Evolutionary conservation across 2,113 vertebrate species (phyloP).

Genomic region (Labrus mixtus): DNA sequence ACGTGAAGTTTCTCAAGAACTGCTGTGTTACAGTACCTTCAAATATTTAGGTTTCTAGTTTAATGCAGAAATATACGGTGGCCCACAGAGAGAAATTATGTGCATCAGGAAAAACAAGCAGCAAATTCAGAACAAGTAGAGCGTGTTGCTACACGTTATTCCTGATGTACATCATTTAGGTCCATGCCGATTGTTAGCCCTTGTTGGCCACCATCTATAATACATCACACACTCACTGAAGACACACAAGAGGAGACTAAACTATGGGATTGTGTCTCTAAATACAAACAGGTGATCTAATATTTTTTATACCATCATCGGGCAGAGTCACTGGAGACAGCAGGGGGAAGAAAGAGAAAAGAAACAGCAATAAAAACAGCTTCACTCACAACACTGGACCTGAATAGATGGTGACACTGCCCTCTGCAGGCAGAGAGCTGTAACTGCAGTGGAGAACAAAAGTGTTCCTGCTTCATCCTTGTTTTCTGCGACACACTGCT

Average conservation of each 20-base stretch:
- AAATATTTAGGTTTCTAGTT: too few species aligned
- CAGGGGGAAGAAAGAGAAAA: conserved; percentile 5
- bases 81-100: too few species aligned
- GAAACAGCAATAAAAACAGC: not conserved
- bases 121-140: too few species aligned
- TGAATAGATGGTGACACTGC: not conserved
- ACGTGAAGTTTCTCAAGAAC: too few species aligned
- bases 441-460: not conserved
- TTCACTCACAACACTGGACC: not conserved
- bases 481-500: too few species aligned
- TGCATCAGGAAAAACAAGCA: too few species aligned
- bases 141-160: too few species aligned
- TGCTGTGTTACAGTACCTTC: too few species aligned
- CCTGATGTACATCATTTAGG: too few species aligned
- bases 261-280: not conserved
- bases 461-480: too few species aligned
- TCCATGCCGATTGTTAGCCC: too few species aligned
- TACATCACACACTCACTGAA: not conserved
- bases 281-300: not conserved
- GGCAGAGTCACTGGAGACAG: conserved; percentile 43
- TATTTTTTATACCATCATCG: conserved; percentile 1
- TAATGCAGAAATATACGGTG: too few species aligned
- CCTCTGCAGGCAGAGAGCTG: not conserved
- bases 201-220: not conserved
- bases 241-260: not conserved